Evolutionary conservation across 2,113 vertebrate species (phyloP).

Genomic region (Cyprinodon variegatus): DNA sequence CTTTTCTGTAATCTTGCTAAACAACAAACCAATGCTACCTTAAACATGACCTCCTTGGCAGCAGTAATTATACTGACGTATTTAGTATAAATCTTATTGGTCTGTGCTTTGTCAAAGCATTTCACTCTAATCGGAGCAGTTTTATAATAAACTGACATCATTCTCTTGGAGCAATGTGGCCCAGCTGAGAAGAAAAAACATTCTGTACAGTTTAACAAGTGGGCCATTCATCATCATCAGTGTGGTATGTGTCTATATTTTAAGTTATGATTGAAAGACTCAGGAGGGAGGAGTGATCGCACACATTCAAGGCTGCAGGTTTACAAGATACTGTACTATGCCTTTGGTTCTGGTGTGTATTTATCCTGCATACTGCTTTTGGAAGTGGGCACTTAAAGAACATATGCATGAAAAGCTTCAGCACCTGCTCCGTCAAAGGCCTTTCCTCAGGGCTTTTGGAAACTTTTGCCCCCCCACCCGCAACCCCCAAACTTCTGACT

Average conservation of each 20-base stretch:
- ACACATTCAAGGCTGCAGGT: slow-evolving; percentile 27
- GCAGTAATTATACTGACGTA: neutral
- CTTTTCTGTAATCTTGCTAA: too few species aligned
- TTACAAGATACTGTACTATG: slow-evolving; percentile 29
- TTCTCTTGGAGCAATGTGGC: slow-evolving; percentile 8
- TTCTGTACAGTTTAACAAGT: slow-evolving; percentile 20
- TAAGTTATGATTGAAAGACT: neutral
- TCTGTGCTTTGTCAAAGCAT: slow-evolving; percentile 22
- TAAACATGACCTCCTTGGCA: too few species aligned
- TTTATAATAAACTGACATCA: slow-evolving; percentile 13
- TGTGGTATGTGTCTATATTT: slow-evolving; percentile 1
- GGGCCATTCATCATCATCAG: slow-evolving; percentile 36
- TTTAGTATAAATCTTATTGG: neutral
- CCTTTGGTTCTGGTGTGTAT: slow-evolving; percentile 4
- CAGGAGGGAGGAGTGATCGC: neutral
- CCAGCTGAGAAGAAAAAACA: slow-evolving; percentile 5
- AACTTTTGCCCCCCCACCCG: slow-evolving; percentile 3
- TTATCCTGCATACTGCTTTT: neutral
- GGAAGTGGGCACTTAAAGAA: slow-evolving; percentile 8
- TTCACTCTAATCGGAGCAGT: slow-evolving; percentile 34
- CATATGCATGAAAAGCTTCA: slow-evolving; percentile 31
- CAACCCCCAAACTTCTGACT: neutral
- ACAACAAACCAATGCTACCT: too few species aligned
- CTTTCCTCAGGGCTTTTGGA: slow-evolving; percentile 42
- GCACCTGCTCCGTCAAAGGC: slow-evolving; percentile 58